Conservation (phyloP, 2,113 vertebrate genomes). For the Bubalus kerabau region DNA sequence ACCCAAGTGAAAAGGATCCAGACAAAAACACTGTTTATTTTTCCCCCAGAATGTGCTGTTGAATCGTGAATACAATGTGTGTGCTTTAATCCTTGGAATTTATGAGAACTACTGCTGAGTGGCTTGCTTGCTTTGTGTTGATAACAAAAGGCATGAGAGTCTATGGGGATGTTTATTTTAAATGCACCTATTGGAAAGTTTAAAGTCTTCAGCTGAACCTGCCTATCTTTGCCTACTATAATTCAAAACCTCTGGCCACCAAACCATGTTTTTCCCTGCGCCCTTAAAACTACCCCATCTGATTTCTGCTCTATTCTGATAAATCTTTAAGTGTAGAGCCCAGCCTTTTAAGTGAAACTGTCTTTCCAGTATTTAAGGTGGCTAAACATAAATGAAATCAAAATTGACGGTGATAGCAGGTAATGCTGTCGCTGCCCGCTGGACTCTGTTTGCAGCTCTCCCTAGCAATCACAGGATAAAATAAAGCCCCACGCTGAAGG, state of each 20-base stretch:
- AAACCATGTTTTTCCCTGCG: constrained; percentile 9
- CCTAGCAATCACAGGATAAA: constrained; percentile 55
- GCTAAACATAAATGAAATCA: constrained; percentile 28
- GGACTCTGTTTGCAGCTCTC: neutral
- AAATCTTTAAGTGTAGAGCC: constrained; percentile 4
- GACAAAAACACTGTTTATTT: neutral
- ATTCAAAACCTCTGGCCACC: constrained; percentile 43
- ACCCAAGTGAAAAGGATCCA: neutral
- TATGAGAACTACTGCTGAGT: neutral
- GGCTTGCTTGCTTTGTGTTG: neutral
- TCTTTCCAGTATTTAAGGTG: neutral
- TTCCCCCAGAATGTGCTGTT: neutral
- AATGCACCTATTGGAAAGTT: constrained; percentile 55
- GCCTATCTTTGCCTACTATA: constrained; percentile 37
- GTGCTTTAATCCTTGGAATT: neutral
- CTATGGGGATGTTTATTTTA: constrained; percentile 33
- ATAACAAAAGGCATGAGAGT: neutral
- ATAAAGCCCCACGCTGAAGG: neutral
- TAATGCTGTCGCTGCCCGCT: constrained; percentile 17
- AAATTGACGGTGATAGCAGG: constrained; percentile 59
- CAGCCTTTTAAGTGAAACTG: constrained; percentile 29
- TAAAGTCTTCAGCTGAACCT: constrained; percentile 59
- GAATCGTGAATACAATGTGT: neutral
- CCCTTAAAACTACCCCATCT: neutral
- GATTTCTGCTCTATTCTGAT: constrained; percentile 13